Evolutionary conservation across 2,888 invertebrate genomes (phyloP).

Genomic region (Callimorpha dominula): DNA sequence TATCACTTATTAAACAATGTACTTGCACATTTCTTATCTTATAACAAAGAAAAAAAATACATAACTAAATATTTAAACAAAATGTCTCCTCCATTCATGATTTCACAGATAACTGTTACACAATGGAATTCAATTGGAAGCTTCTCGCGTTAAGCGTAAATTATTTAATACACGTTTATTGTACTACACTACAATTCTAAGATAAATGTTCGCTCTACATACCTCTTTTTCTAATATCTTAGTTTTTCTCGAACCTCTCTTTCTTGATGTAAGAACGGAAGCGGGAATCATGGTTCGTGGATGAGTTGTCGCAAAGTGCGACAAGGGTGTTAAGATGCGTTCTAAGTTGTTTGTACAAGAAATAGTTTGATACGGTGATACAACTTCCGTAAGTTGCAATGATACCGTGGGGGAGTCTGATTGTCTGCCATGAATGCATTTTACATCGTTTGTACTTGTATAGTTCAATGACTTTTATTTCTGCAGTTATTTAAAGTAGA

Average conservation of each 20-base stretch:
- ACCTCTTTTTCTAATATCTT: constrained; percentile 9
- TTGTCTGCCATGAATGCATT: constrained; percentile 59
- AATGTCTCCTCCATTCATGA: constrained; percentile 67
- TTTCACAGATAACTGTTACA: constrained; percentile 59
- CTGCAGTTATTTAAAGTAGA: too few species aligned
- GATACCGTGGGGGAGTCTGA: constrained; percentile 68
- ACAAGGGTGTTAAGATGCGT: constrained; percentile 59
- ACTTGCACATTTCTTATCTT: constrained; percentile 36
- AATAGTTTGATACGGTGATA: constrained; percentile 75
- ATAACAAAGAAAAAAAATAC: constrained; percentile 27
- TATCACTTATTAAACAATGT: constrained; percentile 21
- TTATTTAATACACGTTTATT: constrained; percentile 13
- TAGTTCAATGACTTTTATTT: constrained; percentile 16
- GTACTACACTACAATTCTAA: constrained; percentile 8
- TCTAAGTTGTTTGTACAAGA: constrained; percentile 69
- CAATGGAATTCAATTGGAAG: constrained; percentile 52
- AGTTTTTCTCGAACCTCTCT: constrained; percentile 22
- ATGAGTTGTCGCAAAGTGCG: constrained; percentile 40
- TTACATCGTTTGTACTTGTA: constrained; percentile 17
- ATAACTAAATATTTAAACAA: constrained; percentile 44
- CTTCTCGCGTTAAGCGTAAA: constrained; percentile 46
- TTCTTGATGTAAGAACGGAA: constrained; percentile 17
- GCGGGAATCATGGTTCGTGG: constrained; percentile 10
- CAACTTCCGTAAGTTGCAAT: constrained; percentile 75
- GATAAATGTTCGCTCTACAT: not conserved